Percentiles rank a stretch among this genome's conserved stretches.
Conservation (phyloP, 1,140 invertebrate genomes). For the Drosophila navojoa region DNA sequence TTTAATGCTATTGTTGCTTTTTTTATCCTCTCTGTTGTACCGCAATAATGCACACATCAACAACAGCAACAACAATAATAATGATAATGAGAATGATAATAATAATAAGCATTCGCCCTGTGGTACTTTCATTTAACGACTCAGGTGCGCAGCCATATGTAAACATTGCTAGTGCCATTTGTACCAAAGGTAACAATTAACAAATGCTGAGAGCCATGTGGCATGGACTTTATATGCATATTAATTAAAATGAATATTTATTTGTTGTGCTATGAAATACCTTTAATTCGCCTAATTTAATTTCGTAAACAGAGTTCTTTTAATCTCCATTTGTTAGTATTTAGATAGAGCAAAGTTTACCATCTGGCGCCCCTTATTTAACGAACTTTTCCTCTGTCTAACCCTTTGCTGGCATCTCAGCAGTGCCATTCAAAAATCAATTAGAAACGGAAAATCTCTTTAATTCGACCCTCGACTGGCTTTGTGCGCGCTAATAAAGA, state of each 20-base stretch:
- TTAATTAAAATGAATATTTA: not conserved
- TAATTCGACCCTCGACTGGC: slow-evolving; percentile 4
- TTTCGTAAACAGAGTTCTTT: not conserved
- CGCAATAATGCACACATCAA: slow-evolving; percentile 33
- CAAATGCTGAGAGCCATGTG: slow-evolving; percentile 7
- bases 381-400: not conserved
- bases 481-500: slow-evolving; percentile 11
- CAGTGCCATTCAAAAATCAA: slow-evolving; percentile 20
- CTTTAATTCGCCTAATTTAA: not conserved
- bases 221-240: not conserved
- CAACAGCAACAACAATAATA: not conserved
- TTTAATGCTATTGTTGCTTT: slow-evolving; percentile 23
- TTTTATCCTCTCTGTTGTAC: slow-evolving; percentile 24
- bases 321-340: not conserved
- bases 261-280: not conserved
- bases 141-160: slow-evolving; percentile 39
- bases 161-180: slow-evolving; percentile 38
- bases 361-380: not conserved
- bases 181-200: slow-evolving; percentile 36
- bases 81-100: slow-evolving; percentile 15
- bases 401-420: not conserved
- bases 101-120: slow-evolving; percentile 46
- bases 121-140: slow-evolving; percentile 43
- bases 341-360: not conserved
- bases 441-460: slow-evolving; percentile 10